A percentile compares a stretch with the other conserved stretches of the same genome.
Conservation (phyloP, 2,797 vertebrate genomes). For the Tokudaia muenninki region DNA sequence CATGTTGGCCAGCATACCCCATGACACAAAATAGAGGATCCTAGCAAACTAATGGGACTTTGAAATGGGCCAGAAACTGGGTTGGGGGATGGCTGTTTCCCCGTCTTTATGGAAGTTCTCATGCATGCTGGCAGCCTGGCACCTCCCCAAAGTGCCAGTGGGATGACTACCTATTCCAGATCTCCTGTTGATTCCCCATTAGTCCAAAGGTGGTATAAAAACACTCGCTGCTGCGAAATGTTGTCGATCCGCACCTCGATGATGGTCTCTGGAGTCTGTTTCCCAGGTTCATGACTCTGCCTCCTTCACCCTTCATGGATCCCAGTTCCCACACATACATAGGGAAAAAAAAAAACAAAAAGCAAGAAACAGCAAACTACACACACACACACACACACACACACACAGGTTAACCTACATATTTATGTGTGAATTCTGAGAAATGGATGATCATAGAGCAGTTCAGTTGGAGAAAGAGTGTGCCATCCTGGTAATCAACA, state of each 20-base stretch:
- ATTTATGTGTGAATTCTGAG: neutral
- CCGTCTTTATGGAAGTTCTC: neutral
- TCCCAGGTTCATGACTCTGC: neutral
- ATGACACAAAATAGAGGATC: neutral
- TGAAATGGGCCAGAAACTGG: neutral
- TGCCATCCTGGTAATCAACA: neutral
- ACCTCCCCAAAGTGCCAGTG: neutral
- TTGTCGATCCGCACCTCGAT: neutral
- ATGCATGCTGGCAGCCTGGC: neutral
- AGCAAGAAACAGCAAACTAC: too few relatives aligned
- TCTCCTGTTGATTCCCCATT: neutral
- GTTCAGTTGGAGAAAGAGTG: neutral
- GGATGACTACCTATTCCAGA: neutral
- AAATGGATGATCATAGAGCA: neutral
- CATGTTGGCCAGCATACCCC: neutral
- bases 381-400: too few relatives aligned
- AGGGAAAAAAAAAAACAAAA: neutral
- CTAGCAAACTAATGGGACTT: neutral
- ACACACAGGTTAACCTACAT: neutral
- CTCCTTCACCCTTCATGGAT: neutral
- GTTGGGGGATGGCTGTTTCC: neutral
- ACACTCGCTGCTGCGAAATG: neutral
- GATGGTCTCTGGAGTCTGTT: neutral
- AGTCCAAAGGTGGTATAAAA: neutral
- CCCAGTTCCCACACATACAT: neutral